These are phyloP conservation scores for Sus cebifrons DNA, from an alignment of 2,797 vertebrate genomes.

Conservation along the genomic window DNA sequence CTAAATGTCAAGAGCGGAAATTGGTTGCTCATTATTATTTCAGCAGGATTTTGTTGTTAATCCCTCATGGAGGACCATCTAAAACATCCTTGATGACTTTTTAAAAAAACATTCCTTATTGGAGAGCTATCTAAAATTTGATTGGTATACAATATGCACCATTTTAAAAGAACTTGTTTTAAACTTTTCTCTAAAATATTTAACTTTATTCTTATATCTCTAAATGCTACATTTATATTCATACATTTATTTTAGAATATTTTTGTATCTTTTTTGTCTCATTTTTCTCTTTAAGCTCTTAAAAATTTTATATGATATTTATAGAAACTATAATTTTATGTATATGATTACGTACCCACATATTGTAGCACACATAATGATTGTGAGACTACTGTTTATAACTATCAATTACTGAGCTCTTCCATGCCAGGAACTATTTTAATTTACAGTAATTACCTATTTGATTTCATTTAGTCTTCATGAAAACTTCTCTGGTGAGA, in stretches of 20 bases:
- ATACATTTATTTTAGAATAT: not conserved
- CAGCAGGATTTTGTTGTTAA: slow-evolving; percentile 40
- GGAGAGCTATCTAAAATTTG: not conserved
- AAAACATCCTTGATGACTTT: slow-evolving; percentile 28
- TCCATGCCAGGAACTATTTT: not conserved
- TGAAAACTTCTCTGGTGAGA: not conserved
- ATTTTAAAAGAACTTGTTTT: not conserved
- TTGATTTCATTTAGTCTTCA: not conserved
- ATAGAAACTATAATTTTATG: not conserved
- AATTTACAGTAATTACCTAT: not conserved
- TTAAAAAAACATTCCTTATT: not conserved
- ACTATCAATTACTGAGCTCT: not conserved
- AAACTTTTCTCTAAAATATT: not conserved
- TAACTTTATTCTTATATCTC: not conserved
- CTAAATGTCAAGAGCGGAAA: slow-evolving; percentile 54
- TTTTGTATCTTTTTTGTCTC: not conserved
- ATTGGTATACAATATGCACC: not conserved
- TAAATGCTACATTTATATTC: not conserved
- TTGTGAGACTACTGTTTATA: not conserved
- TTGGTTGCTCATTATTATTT: slow-evolving; percentile 27
- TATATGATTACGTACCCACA: not conserved
- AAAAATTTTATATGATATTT: not conserved
- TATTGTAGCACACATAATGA: not conserved
- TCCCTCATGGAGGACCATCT: not conserved
- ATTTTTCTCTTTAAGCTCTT: not conserved